phyloP scores from a whole-genome alignment of 2,888 invertebrate species.

The Stomorhina lunata region DNA sequence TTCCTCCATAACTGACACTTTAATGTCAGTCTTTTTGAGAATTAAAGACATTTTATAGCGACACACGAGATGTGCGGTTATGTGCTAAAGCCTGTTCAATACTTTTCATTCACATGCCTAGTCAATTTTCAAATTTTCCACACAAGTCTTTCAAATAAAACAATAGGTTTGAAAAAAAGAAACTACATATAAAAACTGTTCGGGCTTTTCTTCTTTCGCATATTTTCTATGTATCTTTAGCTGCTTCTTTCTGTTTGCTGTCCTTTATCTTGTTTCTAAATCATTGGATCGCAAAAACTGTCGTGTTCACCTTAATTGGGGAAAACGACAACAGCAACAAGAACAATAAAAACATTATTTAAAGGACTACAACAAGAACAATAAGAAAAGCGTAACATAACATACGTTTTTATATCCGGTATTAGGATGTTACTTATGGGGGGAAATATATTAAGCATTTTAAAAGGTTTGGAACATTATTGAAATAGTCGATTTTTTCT shows the following conservation, averaged over 20 bases:
- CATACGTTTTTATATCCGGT: constrained; percentile 11
- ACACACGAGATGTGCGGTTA: constrained; percentile 31
- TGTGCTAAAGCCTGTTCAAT: constrained; percentile 17
- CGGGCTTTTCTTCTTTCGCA: neutral
- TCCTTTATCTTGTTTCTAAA: constrained; percentile 71
- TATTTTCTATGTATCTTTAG: neutral
- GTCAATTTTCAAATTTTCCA: constrained; percentile 45
- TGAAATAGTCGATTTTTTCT: neutral
- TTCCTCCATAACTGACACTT: neutral
- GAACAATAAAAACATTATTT: constrained; percentile 31
- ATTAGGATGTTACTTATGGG: neutral
- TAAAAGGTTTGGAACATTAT: neutral
- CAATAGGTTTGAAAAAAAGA: no score
- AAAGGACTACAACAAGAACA: constrained; percentile 24
- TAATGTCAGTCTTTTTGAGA: neutral
- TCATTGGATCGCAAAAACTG: constrained; percentile 70
- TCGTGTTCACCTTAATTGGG: constrained; percentile 72
- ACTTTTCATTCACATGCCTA: constrained; percentile 31
- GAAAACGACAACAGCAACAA: constrained; percentile 47
- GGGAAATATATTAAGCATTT: neutral
- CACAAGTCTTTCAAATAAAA: constrained; percentile 10
- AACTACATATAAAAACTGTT: constrained; percentile 16
- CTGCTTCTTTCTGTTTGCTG: neutral
- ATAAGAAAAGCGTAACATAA: constrained; percentile 21
- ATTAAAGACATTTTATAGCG: constrained; percentile 10